Base-by-base conservation (phyloP, 2,888 invertebrate genomes). In the Arenicola marina region DNA sequence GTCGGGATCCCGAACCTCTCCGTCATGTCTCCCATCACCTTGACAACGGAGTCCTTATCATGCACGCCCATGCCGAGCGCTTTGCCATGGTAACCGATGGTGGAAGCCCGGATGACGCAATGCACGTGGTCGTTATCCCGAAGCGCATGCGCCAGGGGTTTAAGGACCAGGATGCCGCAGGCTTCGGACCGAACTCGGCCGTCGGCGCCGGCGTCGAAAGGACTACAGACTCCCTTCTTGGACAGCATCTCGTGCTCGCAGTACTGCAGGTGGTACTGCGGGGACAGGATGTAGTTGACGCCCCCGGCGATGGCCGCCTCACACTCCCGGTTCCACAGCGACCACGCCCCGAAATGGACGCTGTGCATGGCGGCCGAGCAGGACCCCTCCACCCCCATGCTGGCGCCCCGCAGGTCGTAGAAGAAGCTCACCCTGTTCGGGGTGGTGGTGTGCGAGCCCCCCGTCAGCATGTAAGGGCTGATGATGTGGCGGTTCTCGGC, bases 131-230 rank as follows among this genome's bases (percentile, higher is more conserved):
- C 70, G 3, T 62, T 59, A 33, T 69, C 63, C n/a, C 53, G 56
- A 4, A 66, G n/a, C 2, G 75, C 70, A 34, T 72, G 68, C 2
- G 51, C 46, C 0, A 77, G 70, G 2, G 72, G 62, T 59, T 79
- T 80, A 29, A 83, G 53, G 24, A 81, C 62, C 7, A 80, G 61
- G n/a, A 72, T 75, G 0, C 78, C 81, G 58, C 73, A 74, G 0
- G 79, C 81, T 59, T 83, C 83, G 4, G 77, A 75, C 55, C 81
- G 65, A 18, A 77, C 81, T 63, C 80, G 81, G 26, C 83, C 83
- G 56, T 75, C 70, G 2, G 83, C 82, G 26, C 68, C 55, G 0
- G 71, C 71, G 59, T 81, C 81, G 62, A 83, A 83, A 18, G 78
- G 73, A 26, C 75, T 62, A 54, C 77, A 79, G 44, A 48, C 68